A percentile compares a stretch with the other conserved stretches of the same genome.
phyloP scores from a whole-genome alignment of 2,888 invertebrate genomes.

The Chloroclystis v-ata region DNA sequence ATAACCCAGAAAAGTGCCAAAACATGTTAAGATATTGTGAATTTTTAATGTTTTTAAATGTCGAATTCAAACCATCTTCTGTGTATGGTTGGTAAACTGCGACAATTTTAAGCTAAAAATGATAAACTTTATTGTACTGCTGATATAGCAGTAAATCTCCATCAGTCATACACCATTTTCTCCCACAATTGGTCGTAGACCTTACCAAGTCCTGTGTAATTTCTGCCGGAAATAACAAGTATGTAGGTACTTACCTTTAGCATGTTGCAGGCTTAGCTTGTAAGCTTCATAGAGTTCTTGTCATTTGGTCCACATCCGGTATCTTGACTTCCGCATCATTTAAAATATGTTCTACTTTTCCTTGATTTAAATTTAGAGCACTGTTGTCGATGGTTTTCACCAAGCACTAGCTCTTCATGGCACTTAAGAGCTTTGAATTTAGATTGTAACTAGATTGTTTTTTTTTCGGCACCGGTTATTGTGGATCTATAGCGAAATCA shows the following conservation, averaged over 20 bases:
- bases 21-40: no score
- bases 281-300: slow-evolving; percentile 32
- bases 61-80: no score
- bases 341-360: slow-evolving; percentile 28
- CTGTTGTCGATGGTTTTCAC: slow-evolving; percentile 22
- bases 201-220: no score
- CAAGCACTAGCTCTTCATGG: slow-evolving; percentile 38
- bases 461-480: neutral
- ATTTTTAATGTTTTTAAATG: no score
- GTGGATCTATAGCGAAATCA: slow-evolving; percentile 5
- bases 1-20: no score
- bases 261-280: slow-evolving; percentile 56
- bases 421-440: slow-evolving; percentile 27
- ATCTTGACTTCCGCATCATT: slow-evolving; percentile 37
- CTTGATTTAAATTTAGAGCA: slow-evolving; percentile 31
- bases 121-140: no score
- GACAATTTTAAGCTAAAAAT: no score
- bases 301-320: slow-evolving; percentile 50
- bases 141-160: no score
- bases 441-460: slow-evolving; percentile 1
- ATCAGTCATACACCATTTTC: no score
- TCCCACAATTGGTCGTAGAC: no score
- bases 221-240: neutral
- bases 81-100: no score
- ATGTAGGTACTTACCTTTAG: slow-evolving; percentile 46